Evolutionary conservation across 2,797 vertebrate genomes (phyloP), one percentile per base, ranked within the genome.

Genomic region (Enteromius anoplus): DNA sequence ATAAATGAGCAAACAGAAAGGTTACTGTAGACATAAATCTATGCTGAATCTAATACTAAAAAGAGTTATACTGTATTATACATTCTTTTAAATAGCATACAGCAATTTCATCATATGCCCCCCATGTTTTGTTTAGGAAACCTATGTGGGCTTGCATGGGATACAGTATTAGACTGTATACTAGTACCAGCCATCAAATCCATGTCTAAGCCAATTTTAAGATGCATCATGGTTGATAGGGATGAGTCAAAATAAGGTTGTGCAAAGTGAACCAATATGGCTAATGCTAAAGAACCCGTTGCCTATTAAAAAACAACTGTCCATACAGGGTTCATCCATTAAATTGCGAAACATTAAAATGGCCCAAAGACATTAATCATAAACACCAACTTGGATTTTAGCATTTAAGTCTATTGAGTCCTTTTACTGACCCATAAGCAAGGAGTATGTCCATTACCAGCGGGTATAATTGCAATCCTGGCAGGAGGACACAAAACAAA

Each of bases 151-250:
- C 76, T 79, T 79, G 60, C 12, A 49, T 14, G 45, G 37, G 21
- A 75, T 42, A 82, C 78, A 65, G 49, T 53, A 70, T 80, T 85
- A 83, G 79, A 75, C 47, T 14, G 40, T 73, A 49, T 58, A 82
- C 80, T 26, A 85, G 62, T 77, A 64, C 80, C 68, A 62, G 75
- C n/a, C 40, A 42, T 75, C 53, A 80, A 81, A 80, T 77, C 64
- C 69, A 72, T 78, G 62, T 62, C 72, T n/a, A 84, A 76, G 64
- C 75, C 75, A 87, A 79, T 82, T 76, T 75, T 78, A 81, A 81
- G 68, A 23, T 75, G 81, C 84, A 83, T 60, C 47, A 10, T 5
- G 42, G n/a, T 58, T 55, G 45, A 75, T 83, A 51, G 72, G 65
- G 62, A 71, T 42, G 62, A 76, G 69, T 60, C 47, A 72, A 85